These are phyloP conservation scores for Betta splendens DNA, from an alignment of 2,797 vertebrate genomes.

Conservation along the genomic window DNA sequence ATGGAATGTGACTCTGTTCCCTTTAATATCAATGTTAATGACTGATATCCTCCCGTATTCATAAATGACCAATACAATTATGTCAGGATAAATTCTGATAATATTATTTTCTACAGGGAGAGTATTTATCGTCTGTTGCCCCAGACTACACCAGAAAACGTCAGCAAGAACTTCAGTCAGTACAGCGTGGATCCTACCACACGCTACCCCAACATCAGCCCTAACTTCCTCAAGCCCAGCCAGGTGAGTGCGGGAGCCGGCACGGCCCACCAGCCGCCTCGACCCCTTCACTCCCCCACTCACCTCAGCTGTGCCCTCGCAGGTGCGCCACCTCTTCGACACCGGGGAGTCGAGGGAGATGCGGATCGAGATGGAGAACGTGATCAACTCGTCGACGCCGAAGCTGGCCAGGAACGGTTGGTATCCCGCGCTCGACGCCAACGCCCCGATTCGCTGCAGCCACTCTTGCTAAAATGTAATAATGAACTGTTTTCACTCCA, in stretches of 20 bases:
- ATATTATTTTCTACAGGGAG: conserved; percentile 82
- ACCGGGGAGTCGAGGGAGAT: conserved; percentile 90
- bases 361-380: conserved; percentile 90
- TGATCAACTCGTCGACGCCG: conserved; percentile 89
- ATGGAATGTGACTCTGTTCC: conserved; percentile 52
- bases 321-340: conserved; percentile 93
- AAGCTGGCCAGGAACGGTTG: conserved; percentile 90
- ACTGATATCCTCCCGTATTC: background rate
- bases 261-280: background rate
- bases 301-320: conserved; percentile 11
- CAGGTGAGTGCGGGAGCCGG: conserved; percentile 81
- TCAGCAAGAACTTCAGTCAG: conserved; percentile 97
- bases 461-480: conserved; percentile 59
- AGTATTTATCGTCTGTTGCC: conserved; percentile 96
- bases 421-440: conserved; percentile 32
- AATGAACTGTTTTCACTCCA: conserved; percentile 73
- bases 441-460: conserved; percentile 26
- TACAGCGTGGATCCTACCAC: conserved; percentile 96
- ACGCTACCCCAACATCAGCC: conserved; percentile 95
- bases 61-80: background rate
- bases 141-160: conserved; percentile 97
- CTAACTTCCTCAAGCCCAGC: conserved; percentile 91
- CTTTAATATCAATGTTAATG: conserved; percentile 8
- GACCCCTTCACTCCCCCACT: too few species aligned
- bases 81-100: background rate